These are phyloP conservation scores for Heliconius melpomene DNA, from an alignment of 1,140 invertebrate species.

Conservation along the genomic window DNA sequence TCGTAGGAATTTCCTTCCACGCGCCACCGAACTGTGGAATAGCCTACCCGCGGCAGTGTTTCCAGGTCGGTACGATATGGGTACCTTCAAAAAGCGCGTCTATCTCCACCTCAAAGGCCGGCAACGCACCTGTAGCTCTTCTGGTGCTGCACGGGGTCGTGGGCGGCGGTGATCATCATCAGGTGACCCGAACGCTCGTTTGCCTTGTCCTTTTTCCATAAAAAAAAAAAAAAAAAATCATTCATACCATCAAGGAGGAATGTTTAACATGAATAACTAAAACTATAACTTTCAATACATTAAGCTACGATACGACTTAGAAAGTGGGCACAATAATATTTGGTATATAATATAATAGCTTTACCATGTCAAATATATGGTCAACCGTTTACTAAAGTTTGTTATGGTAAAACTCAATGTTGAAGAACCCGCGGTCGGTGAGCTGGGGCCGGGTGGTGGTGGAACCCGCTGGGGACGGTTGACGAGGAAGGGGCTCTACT, in stretches of 20 bases:
- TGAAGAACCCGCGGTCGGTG: constrained; percentile 83
- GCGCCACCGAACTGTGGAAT: no score
- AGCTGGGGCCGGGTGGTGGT: constrained; percentile 52
- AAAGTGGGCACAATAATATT: background rate
- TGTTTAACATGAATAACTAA: background rate
- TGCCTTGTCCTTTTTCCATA: no score
- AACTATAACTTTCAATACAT: constrained; percentile 6
- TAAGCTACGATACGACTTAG: constrained; percentile 5
- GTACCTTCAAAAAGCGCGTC: no score
- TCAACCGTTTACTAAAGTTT: constrained; percentile 81
- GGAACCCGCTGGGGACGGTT: constrained; percentile 46
- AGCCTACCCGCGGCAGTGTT: no score
- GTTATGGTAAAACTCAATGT: constrained; percentile 85
- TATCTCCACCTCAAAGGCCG: no score
- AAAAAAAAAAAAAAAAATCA: no score
- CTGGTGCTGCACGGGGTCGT: no score
- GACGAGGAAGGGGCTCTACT: constrained; percentile 12
- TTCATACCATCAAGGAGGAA: constrained; percentile 3
- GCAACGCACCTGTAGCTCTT: no score
- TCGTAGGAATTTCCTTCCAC: no score
- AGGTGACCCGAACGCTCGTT: no score
- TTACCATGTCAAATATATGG: constrained; percentile 66
- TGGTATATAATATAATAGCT: background rate
- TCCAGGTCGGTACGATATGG: no score
- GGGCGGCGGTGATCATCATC: no score